These are phyloP conservation scores for Machimus atricapillus DNA, from an alignment of 2,888 invertebrate genomes.

Conservation along the genomic window DNA sequence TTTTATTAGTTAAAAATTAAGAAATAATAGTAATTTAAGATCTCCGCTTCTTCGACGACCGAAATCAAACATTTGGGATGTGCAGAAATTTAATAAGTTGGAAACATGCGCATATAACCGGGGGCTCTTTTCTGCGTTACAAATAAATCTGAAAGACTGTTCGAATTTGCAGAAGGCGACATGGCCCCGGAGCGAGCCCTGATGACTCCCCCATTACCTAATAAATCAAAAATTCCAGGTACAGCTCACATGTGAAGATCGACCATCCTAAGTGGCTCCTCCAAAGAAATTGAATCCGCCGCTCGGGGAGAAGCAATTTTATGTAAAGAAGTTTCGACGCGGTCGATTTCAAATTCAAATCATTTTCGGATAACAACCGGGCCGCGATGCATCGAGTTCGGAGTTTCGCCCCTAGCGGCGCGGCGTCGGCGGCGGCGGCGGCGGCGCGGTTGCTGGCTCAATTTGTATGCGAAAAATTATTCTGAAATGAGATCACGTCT, in stretches of 20 bases:
- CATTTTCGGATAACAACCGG: slow-evolving; percentile 36
- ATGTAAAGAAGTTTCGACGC: not conserved
- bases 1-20: not conserved
- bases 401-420: slow-evolving; percentile 9
- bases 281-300: not conserved
- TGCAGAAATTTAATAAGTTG: not conserved
- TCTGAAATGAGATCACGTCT: slow-evolving; percentile 40
- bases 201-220: not conserved
- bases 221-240: slow-evolving; percentile 17
- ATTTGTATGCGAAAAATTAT: slow-evolving; percentile 38
- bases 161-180: not conserved
- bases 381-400: not conserved
- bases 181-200: not conserved
- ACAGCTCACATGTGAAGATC: not conserved
- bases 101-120: not conserved
- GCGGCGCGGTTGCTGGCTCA: slow-evolving; percentile 6
- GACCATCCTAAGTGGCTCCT: not conserved
- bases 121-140: not conserved
- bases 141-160: not conserved
- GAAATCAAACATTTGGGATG: not conserved
- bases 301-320: slow-evolving; percentile 1
- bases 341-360: slow-evolving; percentile 34
- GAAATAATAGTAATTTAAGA: not conserved
- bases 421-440: not conserved
- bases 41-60: not conserved